These are phyloP conservation scores for Polietes domitor DNA, from an alignment of 2,888 invertebrate species.

Conservation along the genomic window DNA sequence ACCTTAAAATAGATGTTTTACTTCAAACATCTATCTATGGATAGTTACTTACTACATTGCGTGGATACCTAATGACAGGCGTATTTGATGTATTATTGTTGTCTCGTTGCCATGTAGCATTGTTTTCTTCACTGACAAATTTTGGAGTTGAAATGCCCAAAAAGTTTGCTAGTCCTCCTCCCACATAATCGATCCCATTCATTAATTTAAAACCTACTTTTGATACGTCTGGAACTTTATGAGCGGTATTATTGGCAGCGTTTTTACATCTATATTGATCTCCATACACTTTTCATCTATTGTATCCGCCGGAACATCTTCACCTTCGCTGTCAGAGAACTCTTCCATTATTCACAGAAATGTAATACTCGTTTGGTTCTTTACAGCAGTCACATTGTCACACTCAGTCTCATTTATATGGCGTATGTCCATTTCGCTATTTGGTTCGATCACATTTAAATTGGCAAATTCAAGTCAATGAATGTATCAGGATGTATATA, in stretches of 20 bases:
- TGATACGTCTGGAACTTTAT: constrained; percentile 81
- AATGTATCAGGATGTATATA: too few relatives aligned
- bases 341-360: constrained; percentile 85
- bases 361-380: constrained; percentile 81
- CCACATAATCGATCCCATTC: constrained; percentile 83
- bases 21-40: constrained; percentile 23
- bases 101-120: constrained; percentile 32
- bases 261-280: constrained; percentile 71
- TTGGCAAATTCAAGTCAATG: too few relatives aligned
- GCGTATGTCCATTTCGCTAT: constrained; percentile 2
- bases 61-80: constrained; percentile 39
- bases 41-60: constrained; percentile 4
- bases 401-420: constrained; percentile 68
- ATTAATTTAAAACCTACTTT: constrained; percentile 76
- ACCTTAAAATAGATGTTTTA: neutral
- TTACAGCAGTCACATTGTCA: constrained; percentile 74
- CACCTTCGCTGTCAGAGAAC: constrained; percentile 82
- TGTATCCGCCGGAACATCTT: constrained; percentile 69
- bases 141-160: constrained; percentile 77
- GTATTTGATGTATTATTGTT: constrained; percentile 31
- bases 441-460: neutral
- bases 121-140: constrained; percentile 71
- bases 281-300: constrained; percentile 63
- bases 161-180: constrained; percentile 84
- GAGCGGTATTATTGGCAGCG: constrained; percentile 82